Base-by-base conservation (phyloP, 2,797 vertebrate species). In the Hyperoplus lanceolatus region DNA sequence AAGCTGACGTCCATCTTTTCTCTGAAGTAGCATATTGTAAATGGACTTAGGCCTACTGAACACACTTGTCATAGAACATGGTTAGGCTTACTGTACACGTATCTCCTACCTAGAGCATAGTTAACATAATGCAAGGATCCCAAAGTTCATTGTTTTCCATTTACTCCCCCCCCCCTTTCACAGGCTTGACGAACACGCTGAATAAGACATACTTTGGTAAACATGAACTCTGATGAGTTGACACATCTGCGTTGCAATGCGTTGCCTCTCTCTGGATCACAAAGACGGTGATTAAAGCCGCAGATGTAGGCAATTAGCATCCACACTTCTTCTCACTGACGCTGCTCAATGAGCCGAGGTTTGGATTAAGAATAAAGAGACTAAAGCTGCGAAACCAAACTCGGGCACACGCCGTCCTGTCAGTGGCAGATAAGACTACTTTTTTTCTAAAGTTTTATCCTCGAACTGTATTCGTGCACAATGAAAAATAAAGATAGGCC, bases 271-370 rank as follows among this genome's bases (percentile, higher is more conserved):
- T 29, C 2, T 54, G 21, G 16, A 4, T 45, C 4, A 70, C 77
- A 86, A 79, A 88, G 66, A 66, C 10, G 42, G 36, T 9, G 54
- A 55, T 73, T n/a, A 16, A 53, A 73, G 11, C 62, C 58, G 59
- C 93, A 94, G 83, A 94, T 93, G 91, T 76, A 66, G 71, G 39
- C 79, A 90, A 93, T 92, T 89, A 92, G 75, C 61, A 43, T 82
- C 7, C 70, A 45, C 70, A 39, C 55, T 60, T 53, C 55, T 50
- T 53, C 55, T 50, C 58, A 55, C 46, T 75, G 71, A 58, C 49
- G 3, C 6, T 9, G 60, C 58, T 15, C 36, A 51, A 70, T 21
- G 45, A 55, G 57, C 67, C 18, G 49, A 8, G 45, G 21, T 67
- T 79, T 54, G 46, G 42, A 13, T 16, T 16, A 7, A 51, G 38